Base-by-base conservation (phyloP, 2,888 invertebrate genomes). In the Seira musarum region DNA sequence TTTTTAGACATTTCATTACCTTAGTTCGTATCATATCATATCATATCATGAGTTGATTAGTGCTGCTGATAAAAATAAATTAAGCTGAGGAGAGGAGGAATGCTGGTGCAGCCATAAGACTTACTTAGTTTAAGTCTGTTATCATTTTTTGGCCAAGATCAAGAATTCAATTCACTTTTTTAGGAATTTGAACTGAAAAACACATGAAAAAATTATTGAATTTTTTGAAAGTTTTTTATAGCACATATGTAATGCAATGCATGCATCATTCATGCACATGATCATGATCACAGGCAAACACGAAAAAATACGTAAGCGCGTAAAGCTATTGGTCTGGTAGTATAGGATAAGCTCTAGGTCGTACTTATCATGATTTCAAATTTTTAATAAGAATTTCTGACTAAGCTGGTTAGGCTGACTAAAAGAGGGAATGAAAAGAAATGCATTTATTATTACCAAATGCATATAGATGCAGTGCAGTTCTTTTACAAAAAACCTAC, bases 141-240 rank as follows among this genome's bases (percentile, higher is more conserved):
- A 5, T 30, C 8, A 5, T 30, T 30, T 30, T 30, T 30, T 30
- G 30, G 30, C 30, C 30, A 30, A 49, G 24, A 67, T 49, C 67
- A 67, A n/a, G 57, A 22, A 17, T 63, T 21, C 13, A 17, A 30
- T 30, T 30, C 30, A 30, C 30, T 30, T 63, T 63, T 63, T 63
- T 3, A 63, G 22, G 17, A 21, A 17, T 21, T 22, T 63, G 22
- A 57, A 30, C 30, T 30, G 30, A 30, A 69, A 25, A 46, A 57
- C n/a, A n/a, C 6, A 25, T 25, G 57, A 25, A 53, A 30, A 24
- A 24, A 22, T 2, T 68, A 53, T 68, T 10, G 46, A 24, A 3
- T 57, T 69, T 69, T 69, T 69, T 69, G 69, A 69, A 69, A 69
- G 69, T 69, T 69, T 69, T 63, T 69, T 69, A 30, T 30, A 30